Conservation (phyloP, 2,797 vertebrate genomes). For the Hydrophis major region DNA sequence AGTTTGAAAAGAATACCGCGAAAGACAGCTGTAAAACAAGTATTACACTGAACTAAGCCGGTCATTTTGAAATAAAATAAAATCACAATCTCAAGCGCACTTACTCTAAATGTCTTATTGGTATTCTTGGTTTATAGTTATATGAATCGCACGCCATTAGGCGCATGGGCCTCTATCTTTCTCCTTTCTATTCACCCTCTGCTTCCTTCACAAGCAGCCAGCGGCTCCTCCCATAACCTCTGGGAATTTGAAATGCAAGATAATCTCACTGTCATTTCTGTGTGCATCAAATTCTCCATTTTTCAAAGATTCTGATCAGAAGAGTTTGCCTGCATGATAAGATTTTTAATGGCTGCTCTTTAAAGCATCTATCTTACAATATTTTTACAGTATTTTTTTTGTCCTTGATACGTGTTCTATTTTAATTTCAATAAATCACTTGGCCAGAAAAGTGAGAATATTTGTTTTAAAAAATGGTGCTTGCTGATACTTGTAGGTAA, state of each 20-base stretch:
- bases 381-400: conserved; percentile 54
- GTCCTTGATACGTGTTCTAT: conserved; percentile 60
- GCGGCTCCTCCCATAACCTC: too few species aligned
- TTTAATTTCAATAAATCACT: conserved; percentile 58
- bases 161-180: too few species aligned
- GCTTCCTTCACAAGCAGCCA: too few species aligned
- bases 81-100: too few species aligned
- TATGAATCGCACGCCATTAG: too few species aligned
- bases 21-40: too few species aligned
- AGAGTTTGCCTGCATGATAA: conserved; percentile 58
- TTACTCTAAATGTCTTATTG: too few species aligned
- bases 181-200: too few species aligned
- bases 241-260: not conserved
- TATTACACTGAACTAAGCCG: too few species aligned
- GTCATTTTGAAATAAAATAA: too few species aligned
- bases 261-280: conserved; percentile 36
- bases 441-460: conserved; percentile 54
- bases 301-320: conserved; percentile 58
- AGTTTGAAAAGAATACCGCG: too few species aligned
- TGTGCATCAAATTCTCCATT: not conserved
- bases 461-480: conserved; percentile 54
- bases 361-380: conserved; percentile 48
- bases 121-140: too few species aligned
- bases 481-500: conserved; percentile 59
- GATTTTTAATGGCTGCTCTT: conserved; percentile 58